Base-by-base conservation (phyloP, 2,888 invertebrate species). In the Pachliopta kotzebuea region DNA sequence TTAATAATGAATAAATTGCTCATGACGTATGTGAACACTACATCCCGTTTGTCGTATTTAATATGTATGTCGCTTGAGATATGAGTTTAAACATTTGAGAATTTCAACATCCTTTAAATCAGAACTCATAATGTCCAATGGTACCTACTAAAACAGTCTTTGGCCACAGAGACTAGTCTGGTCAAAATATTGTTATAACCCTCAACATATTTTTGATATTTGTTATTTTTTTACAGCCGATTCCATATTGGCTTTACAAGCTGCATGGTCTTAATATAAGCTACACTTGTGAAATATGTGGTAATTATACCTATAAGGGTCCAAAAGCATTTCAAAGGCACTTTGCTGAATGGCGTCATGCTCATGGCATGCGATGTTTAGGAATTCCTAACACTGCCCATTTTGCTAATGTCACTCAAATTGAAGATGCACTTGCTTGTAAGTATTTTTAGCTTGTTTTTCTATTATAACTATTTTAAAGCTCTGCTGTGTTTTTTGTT, bases 351-450 rank as follows among this genome's bases (percentile, higher is more conserved):
- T 96, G 96, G 96, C 90, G 96, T 26, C 96, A 96, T 77, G 96
- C 96, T 17, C 96, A 96, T 83, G 99, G 99, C 45, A 99, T 99
- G 99, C 93, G 99, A 24, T 99, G 99, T 82, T 93, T 99, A 20
- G 99, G 99, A 8, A 99, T 99, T 73, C 99, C 99, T 0, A 99
- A 99, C 85, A 99, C 99, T 0, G 99, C 99, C 0, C 99, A 99
- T 91, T 99, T 99, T 90, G 99, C 99, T 0, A 99, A 99, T 85
- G 99, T 99, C 49, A 99, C 99, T 0, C 98, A 98, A 81, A 99
- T 99, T 74, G 99, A 99, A 85, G 99, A 99, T 85, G 99, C 99
- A 0, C 93, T 99, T 58, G 97, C 98, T 50, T 89, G 96, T 96
- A 90, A 94, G 95, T 94, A 74, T 68, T 37, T 29, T 29, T 31